phyloP scores from a whole-genome alignment of 2,113 vertebrate genomes.

The Petromus typicus region DNA sequence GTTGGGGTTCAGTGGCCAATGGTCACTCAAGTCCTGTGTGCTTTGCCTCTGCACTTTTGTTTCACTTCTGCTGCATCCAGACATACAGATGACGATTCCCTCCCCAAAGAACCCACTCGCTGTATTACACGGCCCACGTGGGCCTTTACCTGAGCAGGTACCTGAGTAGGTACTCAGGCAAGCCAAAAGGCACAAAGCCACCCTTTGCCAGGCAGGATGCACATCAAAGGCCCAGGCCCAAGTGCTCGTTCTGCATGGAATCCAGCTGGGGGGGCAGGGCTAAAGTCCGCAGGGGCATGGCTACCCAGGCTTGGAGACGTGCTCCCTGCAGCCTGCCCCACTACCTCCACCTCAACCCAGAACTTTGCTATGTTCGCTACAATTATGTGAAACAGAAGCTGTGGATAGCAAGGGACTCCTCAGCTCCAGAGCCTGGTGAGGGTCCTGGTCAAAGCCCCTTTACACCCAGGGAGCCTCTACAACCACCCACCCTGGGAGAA shows the following conservation, averaged over 20 bases:
- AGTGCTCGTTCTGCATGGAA: too few relatives aligned
- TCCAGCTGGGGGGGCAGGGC: neutral
- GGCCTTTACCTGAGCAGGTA: neutral
- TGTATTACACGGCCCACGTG: neutral
- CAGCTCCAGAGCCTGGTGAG: neutral
- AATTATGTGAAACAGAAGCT: neutral
- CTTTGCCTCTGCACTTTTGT: too few relatives aligned
- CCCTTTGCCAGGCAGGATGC: neutral
- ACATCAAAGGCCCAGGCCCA: neutral
- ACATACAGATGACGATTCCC: neutral
- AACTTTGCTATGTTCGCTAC: neutral
- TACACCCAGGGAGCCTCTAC: neutral
- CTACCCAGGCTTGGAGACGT: neutral
- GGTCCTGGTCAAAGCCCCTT: neutral
- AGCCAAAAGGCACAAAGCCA: neutral
- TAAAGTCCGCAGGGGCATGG: neutral
- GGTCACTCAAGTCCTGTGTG: neutral
- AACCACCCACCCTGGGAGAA: neutral
- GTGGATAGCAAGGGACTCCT: neutral
- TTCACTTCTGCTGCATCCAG: neutral
- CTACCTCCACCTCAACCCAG: neutral
- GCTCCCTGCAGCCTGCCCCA: neutral
- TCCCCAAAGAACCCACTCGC: neutral
- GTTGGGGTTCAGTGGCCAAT: neutral
- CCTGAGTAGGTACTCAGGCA: neutral